Base-by-base conservation (phyloP, 2,888 invertebrate species). In the Drosophila neoperkinsi region DNA sequence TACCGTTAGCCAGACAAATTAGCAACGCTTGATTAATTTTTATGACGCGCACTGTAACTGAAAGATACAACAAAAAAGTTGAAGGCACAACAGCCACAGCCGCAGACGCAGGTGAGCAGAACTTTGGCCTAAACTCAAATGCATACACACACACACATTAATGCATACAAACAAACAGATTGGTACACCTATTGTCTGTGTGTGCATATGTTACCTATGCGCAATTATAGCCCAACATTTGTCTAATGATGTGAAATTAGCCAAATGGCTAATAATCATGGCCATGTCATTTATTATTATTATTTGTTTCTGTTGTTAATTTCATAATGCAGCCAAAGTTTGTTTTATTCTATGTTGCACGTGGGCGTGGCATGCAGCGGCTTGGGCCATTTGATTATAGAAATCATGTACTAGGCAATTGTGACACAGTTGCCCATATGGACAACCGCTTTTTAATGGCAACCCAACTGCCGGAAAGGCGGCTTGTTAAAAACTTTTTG, bases 1-100 rank as follows among this genome's bases (percentile, higher is more conserved):
- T 18, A 57, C 70, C 38, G 68, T 53, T 61, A 68, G 80, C 75
- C 88, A 88, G 80, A 86, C 84, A 84, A 85, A 87, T 88, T 87
- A 88, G 87, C 81, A 65, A 88, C 71, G 84, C 82, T 79, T 87
- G 87, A 87, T 87, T 86, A 84, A 87, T 62, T 84, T 88, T 87
- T 88, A 84, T 79, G 74, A 84, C 68, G 71, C 71, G 33, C 62
- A 62, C 74, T 61, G 65, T 77, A 83, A 85, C 67, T 74, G 74
- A 70, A 71, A 74, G 73, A 51, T 49, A 74, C 79, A 74, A 79
- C 73, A 71, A 71, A 68, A 66, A 72, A 53, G 53, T 64, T 50
- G 41, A 18, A 56, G 38, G 55, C 55, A 56, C 46, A 16, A 25
- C 31, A 31, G 43, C 21, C 49, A n/a, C 46, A 46, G 25, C 7